Evolutionary conservation across 2,113 vertebrate genomes (phyloP), one percentile per base, ranked within the genome.

Genomic region (Dipodomys ordii): DNA sequence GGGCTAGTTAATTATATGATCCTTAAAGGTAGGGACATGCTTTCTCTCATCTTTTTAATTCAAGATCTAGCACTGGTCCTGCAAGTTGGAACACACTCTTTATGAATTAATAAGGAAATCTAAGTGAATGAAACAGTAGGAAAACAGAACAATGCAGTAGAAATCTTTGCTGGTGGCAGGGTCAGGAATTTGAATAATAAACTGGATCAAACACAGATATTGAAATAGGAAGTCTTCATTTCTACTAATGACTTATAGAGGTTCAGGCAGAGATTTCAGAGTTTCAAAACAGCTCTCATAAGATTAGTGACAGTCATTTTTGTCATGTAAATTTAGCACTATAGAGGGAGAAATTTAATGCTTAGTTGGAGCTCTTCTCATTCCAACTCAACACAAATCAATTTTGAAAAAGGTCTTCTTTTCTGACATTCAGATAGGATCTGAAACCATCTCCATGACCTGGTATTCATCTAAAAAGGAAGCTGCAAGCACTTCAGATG

Each of bases 321-420:
- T 57, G 49, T 83, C 18, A 53, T 86, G 44, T 78, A 60, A 81
- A 82, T 90, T 79, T 79, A 85, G 92, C 79, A 64, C 12, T 68
- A 15, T 79, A 22, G 30, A 83, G 39, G 64, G 11, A 7, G 60
- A 13, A 49, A 57, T 2, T 19, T 28, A 27, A 27, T 18, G 8
- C 69, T 88, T 53, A 9, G 35, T 39, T 76, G 60, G 62, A 64
- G 18, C 7, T 12, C 6, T 76, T 22, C 22, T 25, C 62, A 64
- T 25, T 64, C 4, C 25, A 1, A 22, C 4, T 53, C 9, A 20
- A 6, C 6, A 28, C 10, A 2, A 0, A 9, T 73, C 49, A 35
- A 2, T 86, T 91, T 91, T 83, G 62, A 71, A 76, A 89, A 68
- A 76, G 4, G 0, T 15, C 3, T 72, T 16, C 72, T 2, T 82